Base-by-base conservation (phyloP, 2,888 invertebrate genomes). In the Cryptocheilus praepositus region DNA sequence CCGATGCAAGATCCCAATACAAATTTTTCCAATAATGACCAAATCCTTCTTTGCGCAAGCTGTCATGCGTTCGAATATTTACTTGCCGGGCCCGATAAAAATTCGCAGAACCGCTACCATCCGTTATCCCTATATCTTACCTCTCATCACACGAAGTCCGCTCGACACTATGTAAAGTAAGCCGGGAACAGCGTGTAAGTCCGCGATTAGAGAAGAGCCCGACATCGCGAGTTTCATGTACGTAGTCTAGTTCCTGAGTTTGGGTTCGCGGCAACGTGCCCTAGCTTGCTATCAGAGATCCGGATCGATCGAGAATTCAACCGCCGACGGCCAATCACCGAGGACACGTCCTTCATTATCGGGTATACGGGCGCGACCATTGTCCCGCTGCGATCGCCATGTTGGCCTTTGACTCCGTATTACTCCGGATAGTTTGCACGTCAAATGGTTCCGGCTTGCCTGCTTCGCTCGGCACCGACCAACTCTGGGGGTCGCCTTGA, bases 201-300 rank as follows among this genome's bases (percentile, higher is more conserved):
- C 80, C 79, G 77, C 81, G 85, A 85, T 87, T 85, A 84, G 79
- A 81, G 75, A 82, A 79, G 73, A 49, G 46, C 4, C n/a, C 69
- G 46, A 58, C 18, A 15, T 3, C 3, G 3, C 46, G 46, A 46
- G 46, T 16, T 46, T 46, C n/a, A 4, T 46, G 15, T 46, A 4
- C 22, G 22, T 22, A 60, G 58, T 28, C 21, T 45, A 44, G 66
- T 16, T 18, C 16, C 13, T 16, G 49, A 8, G 16, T 13, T 49
- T n/a, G 49, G 7, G 3, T 49, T 1, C 22, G 22, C 44, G 54
- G 58, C n/a, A n/a, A n/a, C n/a, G n/a, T 43, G 28, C 1, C 13
- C 2, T 25, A 15, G 11, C 44, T 25, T 19, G 58, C 64, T 72
- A 77, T 80, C 68, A n/a, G 64, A 67, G 68, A 70, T 77, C 64